phyloP scores from a whole-genome alignment of 2,113 vertebrate species.

The Megaceryle maxima region DNA sequence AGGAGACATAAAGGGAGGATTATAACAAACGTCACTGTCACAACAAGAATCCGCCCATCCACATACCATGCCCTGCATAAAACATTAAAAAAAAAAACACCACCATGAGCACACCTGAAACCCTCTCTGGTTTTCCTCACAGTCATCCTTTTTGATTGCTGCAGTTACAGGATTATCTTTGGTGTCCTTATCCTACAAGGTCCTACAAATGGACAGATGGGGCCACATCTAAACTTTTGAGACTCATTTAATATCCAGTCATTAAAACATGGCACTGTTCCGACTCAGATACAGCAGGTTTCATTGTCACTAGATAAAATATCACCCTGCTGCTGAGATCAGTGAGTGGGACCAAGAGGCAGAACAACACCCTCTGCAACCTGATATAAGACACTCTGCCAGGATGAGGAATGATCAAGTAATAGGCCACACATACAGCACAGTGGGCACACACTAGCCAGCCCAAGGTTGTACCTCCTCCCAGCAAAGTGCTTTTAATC shows the following conservation, averaged over 20 bases:
- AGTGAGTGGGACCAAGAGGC: background rate
- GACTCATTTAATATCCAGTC: background rate
- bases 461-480: background rate
- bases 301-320: background rate
- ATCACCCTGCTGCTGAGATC: background rate
- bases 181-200: background rate
- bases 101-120: background rate
- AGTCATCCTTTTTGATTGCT: background rate
- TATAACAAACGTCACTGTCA: slow-evolving; percentile 84
- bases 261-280: background rate
- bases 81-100: background rate
- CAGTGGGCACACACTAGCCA: background rate
- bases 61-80: slow-evolving; percentile 88
- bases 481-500: background rate
- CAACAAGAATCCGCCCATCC: slow-evolving; percentile 88
- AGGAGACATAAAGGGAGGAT: slow-evolving; percentile 94
- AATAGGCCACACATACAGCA: background rate
- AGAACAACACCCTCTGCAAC: background rate
- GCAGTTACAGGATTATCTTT: background rate
- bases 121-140: background rate
- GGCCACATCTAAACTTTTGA: background rate
- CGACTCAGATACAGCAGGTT: background rate
- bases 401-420: background rate
- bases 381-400: background rate
- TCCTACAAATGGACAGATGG: background rate